These are phyloP conservation scores for Sus cebifrons DNA, from an alignment of 2,797 vertebrate genomes.

Conservation along the genomic window DNA sequence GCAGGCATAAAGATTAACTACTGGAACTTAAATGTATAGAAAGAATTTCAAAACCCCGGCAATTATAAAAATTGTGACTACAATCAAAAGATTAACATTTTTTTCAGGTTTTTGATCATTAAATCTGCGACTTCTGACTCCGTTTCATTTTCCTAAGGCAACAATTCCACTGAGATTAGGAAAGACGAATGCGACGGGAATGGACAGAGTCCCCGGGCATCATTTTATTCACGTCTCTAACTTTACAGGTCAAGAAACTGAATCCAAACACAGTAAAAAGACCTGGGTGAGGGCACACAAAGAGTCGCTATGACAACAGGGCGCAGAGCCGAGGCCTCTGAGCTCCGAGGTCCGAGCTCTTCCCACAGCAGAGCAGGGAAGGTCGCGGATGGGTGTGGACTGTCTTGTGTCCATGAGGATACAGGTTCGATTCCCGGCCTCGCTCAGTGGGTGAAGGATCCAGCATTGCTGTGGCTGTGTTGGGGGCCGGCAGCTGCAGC, in stretches of 20 bases:
- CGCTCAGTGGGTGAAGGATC: too few species aligned
- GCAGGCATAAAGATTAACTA: not conserved
- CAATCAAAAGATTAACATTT: slow-evolving; percentile 1
- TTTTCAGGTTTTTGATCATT: not conserved
- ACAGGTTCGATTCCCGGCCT: too few species aligned
- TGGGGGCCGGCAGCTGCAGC: too few species aligned
- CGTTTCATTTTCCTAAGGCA: not conserved
- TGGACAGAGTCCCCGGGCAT: not conserved
- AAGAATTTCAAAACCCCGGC: not conserved
- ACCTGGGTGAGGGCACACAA: not conserved
- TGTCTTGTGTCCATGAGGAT: too few species aligned
- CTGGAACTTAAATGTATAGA: not conserved
- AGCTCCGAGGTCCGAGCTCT: not conserved
- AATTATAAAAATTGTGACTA: not conserved
- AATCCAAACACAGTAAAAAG: not conserved
- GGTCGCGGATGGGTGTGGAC: accelerated
- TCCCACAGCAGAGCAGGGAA: not conserved
- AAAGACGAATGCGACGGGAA: not conserved
- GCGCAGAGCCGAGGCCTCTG: not conserved
- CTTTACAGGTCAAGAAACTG: not conserved
- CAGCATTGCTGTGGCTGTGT: too few species aligned
- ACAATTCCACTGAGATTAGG: not conserved
- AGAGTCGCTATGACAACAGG: not conserved
- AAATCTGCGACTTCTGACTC: not conserved
- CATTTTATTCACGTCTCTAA: not conserved